Evolutionary conservation across 1,140 invertebrate species (phyloP), one percentile per base, ranked within the genome.

Genomic region (Berghia stephanieae): DNA sequence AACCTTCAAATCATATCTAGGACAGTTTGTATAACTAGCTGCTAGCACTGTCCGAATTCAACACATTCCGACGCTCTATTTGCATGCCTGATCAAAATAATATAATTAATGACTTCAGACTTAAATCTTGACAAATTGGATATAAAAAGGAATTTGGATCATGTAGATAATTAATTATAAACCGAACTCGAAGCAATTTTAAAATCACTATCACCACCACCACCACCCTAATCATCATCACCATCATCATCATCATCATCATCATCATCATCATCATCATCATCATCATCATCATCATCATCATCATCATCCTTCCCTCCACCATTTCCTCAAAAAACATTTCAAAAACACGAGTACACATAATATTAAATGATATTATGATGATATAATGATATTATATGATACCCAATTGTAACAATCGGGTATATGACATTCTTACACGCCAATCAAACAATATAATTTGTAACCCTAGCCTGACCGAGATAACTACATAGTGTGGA

Each of bases 231-330:
- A n/a, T 60, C 1, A n/a, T 75, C 49, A 52, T 75, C 67, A 75
- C 46, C 67, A 69, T 79, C 3, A 46, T 60, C 36, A 6, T 75
- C 18, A 55, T 72, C n/a, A 72, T 55, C 18, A n/a, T 66, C 34
- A 27, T 78, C 6, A 74, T 57, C 72, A 36, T 70, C 70, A 5
- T 78, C 16, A 44, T 46, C 46, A 52, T 69, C 21, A 44, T 72
- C 3, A 67, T 49, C 66, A 78, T 70, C 72, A 24, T 78, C 3
- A 18, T 75, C 44, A 78, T 70, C 66, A 75, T 75, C 60, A 40
- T 69, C 36, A 34, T 78, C 10, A 75, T 74, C 57, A 40, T 46
- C 60, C 40, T 34, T 6, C 72, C 69, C 27, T 71, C 71, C 0
- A 38, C 75, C 40, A 42, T 42, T 13, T 71, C 74, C 36, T 34